A percentile compares a stretch with the other conserved stretches of the same genome.
phyloP scores from a whole-genome alignment of 2,113 vertebrate species.

The Nerophis ophidion region DNA sequence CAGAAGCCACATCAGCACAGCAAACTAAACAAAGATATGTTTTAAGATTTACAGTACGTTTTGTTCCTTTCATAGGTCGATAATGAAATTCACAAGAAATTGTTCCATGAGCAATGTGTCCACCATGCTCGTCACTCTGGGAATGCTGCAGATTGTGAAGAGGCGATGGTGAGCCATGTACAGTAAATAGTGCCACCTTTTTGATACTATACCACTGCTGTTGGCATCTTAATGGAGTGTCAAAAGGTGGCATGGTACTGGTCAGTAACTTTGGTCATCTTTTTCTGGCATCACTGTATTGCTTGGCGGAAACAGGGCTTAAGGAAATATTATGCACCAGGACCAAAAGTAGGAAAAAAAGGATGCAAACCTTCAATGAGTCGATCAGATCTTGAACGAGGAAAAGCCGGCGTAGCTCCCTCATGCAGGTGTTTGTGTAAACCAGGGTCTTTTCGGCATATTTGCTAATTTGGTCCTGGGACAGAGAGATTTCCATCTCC shows the following conservation, averaged over 20 bases:
- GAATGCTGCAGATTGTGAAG: background rate
- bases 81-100: background rate
- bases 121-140: background rate
- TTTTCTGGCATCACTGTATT: background rate
- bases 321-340: background rate
- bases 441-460: slow-evolving; percentile 93
- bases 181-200: background rate
- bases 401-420: slow-evolving; percentile 93
- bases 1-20: slow-evolving; percentile 98
- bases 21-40: slow-evolving; percentile 76
- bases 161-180: too few relatives aligned
- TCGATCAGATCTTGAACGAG: slow-evolving; percentile 97
- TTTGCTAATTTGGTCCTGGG: slow-evolving; percentile 96
- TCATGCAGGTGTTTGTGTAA: slow-evolving; percentile 89
- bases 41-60: background rate
- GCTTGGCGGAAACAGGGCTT: background rate
- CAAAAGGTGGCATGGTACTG: background rate
- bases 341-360: slow-evolving; percentile 3
- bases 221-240: background rate
- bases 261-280: background rate
- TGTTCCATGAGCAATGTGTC: background rate
- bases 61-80: background rate
- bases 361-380: slow-evolving; percentile 86
- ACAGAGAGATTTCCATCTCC: slow-evolving; percentile 92
- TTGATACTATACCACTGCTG: background rate